Percentiles rank a stretch among this genome's conserved stretches.
Conservation (phyloP, 1,140 invertebrate species). For the Polypedilum pembai region DNA sequence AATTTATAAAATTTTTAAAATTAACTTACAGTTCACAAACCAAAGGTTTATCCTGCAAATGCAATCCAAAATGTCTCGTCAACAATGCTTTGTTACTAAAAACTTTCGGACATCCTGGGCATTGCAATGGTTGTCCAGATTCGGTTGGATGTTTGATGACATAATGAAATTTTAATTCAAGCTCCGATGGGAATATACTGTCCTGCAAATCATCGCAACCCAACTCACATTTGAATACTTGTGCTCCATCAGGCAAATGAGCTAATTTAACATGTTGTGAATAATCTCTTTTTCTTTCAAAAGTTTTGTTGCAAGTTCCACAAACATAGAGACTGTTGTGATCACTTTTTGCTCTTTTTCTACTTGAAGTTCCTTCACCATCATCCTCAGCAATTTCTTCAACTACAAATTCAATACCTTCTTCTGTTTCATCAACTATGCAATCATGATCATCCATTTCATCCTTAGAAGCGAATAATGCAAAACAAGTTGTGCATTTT, state of each 20-base stretch:
- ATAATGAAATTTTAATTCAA: background rate
- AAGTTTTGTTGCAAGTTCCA: background rate
- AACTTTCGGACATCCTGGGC: background rate
- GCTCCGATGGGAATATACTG: background rate
- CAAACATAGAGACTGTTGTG: background rate
- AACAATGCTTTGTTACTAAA: background rate
- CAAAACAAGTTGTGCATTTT: background rate
- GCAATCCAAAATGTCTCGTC: background rate
- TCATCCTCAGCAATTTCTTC: background rate
- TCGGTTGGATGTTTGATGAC: background rate
- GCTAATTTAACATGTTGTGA: background rate
- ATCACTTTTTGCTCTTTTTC: background rate
- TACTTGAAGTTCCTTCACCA: background rate
- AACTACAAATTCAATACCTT: background rate
- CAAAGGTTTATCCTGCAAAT: conserved; percentile 1
- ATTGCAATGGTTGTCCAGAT: background rate
- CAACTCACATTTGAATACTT: background rate
- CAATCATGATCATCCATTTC: background rate
- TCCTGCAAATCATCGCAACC: background rate
- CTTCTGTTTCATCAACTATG: background rate
- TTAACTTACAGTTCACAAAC: background rate
- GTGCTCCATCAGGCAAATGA: background rate
- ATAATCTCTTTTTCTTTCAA: background rate
- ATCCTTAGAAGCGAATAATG: background rate
- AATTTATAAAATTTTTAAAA: too few relatives aligned